Base-by-base conservation (phyloP, 1,140 invertebrate species). In the Campoletis sonorensis region DNA sequence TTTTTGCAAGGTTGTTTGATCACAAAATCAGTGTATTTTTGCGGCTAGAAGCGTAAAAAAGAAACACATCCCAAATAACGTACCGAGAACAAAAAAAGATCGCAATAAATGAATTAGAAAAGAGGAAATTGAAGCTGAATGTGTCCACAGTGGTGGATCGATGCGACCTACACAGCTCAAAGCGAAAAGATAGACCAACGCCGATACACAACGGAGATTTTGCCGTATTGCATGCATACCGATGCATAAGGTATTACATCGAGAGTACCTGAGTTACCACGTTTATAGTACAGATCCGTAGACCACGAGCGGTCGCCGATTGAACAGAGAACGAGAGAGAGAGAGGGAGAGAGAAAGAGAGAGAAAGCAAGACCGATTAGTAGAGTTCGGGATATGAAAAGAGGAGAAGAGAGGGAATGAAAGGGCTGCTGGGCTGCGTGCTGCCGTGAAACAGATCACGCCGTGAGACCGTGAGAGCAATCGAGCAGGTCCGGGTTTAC, bases 401-500 rank as follows among this genome's bases (percentile, higher is more conserved):
- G 72, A 45, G 11, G 23, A n/a, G 58, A 27, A 45, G 40, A 10
- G 40, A 64, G 54, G 26, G 73, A 77, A 77, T 16, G 73, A 77
- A 77, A 77, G 73, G 73, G 73, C 72, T 54, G 72, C 26, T 21
- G 67, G 30, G 30, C 67, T 37, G 73, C 73, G 51, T 30, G 33
- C 27, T 77, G 73, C 73, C 23, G 51, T 77, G 16, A 77, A 77
- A 77, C 51, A 77, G 73, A 77, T 77, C 73, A 77, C 54, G 73
- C 51, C 73, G 54, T 30, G 16, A 77, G 73, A 77, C 73, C 73
- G 73, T 77, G 73, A 77, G 73, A 77, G 51, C 54, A 61, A 77
- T 64, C 73, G 26, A 61, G 54, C 73, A 77, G 73, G 73, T 77
- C 73, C 73, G 73, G 73, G 73, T 64, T 61, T 77, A 77, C 73